phyloP scores from a whole-genome alignment of 2,113 vertebrate genomes.

The Neomonachus schauinslandi region DNA sequence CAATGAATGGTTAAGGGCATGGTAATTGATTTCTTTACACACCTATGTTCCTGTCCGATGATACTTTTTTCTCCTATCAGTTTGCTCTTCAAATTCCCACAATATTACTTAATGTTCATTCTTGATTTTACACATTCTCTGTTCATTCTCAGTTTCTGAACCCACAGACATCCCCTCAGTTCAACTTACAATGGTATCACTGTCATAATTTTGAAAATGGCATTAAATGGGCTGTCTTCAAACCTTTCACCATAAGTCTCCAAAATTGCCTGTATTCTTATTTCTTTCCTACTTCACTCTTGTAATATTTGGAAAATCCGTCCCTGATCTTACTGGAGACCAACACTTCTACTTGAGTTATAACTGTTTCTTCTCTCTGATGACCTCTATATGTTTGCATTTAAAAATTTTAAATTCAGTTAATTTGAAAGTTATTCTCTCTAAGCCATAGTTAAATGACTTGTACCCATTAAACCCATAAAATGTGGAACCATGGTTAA shows the following conservation, averaged over 20 bases:
- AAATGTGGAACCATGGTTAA: neutral
- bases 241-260: neutral
- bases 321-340: neutral
- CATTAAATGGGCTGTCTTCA: neutral
- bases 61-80: neutral
- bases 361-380: neutral
- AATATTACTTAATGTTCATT: neutral
- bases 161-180: neutral
- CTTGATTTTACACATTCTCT: neutral
- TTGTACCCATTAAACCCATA: neutral
- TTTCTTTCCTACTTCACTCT: neutral
- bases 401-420: neutral
- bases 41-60: neutral
- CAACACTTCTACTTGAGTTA: neutral
- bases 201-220: neutral
- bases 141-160: neutral
- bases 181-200: neutral
- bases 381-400: neutral
- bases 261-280: neutral
- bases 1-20: neutral
- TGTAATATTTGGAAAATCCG: neutral
- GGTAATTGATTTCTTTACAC: neutral
- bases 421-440: neutral
- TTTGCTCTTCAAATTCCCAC: neutral
- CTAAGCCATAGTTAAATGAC: neutral